Conservation (phyloP, 92 coral and sea anemone genomes). For the Muricea muricata region DNA sequence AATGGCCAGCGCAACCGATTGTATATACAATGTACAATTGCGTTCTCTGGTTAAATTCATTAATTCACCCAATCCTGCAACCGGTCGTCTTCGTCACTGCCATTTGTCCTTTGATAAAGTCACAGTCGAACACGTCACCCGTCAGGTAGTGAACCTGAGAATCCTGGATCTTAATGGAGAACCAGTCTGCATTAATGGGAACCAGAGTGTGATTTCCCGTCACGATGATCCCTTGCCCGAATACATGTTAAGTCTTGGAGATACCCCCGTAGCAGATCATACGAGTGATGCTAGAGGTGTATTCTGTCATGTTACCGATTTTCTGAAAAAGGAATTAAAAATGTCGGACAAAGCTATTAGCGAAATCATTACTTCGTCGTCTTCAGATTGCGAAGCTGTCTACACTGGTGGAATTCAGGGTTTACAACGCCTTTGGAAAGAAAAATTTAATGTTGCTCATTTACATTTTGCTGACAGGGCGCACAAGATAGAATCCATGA, state of each 20-base stretch:
- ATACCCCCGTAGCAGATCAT: slow-evolving; percentile 20
- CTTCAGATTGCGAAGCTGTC: slow-evolving; percentile 10
- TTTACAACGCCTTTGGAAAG: slow-evolving; percentile 6
- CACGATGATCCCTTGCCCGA: slow-evolving; percentile 25
- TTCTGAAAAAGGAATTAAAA: not conserved
- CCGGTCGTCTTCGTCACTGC: slow-evolving; percentile 34
- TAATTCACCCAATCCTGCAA: slow-evolving; percentile 12
- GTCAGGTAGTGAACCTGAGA: slow-evolving; percentile 22
- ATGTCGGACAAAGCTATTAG: slow-evolving; percentile 8
- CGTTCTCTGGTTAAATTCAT: slow-evolving; percentile 15
- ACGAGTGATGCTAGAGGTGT: slow-evolving; percentile 42
- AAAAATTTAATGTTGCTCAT: slow-evolving; percentile 13
- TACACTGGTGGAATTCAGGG: slow-evolving; percentile 12
- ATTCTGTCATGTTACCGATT: slow-evolving; percentile 8
- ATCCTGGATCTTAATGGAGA: slow-evolving; percentile 22
- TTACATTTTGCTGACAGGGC: slow-evolving; percentile 28
- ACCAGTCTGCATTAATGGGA: slow-evolving; percentile 23
- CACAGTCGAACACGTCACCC: slow-evolving; percentile 27
- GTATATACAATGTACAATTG: slow-evolving; percentile 24
- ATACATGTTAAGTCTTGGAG: slow-evolving; percentile 1
- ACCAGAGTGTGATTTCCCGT: slow-evolving; percentile 24
- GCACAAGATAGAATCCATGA: slow-evolving; percentile 32
- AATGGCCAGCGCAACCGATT: slow-evolving; percentile 29
- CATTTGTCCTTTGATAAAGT: slow-evolving; percentile 32
- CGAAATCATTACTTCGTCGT: not conserved